These are phyloP conservation scores for Eurytemora carolleeae DNA, from an alignment of 1,140 invertebrate genomes.

Conservation along the genomic window DNA sequence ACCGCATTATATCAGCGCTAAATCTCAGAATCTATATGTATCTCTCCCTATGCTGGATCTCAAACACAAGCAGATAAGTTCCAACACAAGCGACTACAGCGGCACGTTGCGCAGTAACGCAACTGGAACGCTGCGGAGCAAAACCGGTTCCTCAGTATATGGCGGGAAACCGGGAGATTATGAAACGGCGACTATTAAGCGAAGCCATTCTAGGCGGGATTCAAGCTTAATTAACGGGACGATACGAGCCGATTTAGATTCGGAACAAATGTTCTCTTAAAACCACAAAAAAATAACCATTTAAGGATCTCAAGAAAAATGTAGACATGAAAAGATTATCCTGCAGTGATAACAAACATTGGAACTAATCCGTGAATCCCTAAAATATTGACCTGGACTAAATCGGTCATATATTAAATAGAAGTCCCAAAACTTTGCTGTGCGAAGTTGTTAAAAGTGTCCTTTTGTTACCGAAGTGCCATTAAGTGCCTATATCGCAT, in stretches of 20 bases:
- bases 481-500: too few species aligned
- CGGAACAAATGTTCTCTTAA: slow-evolving; percentile 5
- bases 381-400: too few species aligned
- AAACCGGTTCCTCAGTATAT: not conserved
- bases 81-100: not conserved
- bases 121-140: not conserved
- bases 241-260: slow-evolving; percentile 10
- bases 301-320: too few species aligned
- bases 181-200: slow-evolving; percentile 11
- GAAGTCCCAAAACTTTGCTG: too few species aligned
- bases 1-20: slow-evolving; percentile 11
- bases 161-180: slow-evolving; percentile 2
- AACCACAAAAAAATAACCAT: too few species aligned
- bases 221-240: not conserved
- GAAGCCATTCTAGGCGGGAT: not conserved
- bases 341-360: too few species aligned
- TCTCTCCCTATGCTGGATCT: slow-evolving; percentile 10
- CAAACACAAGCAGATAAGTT: slow-evolving; percentile 10
- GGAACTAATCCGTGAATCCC: too few species aligned
- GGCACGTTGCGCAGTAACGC: slow-evolving; percentile 6
- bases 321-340: too few species aligned
- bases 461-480: too few species aligned
- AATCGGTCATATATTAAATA: too few species aligned
- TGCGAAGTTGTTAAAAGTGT: too few species aligned
- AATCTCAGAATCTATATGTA: slow-evolving; percentile 14